Evolutionary conservation across 1,140 invertebrate species (phyloP), one percentile per base, ranked within the genome.

Genomic region (Scaptomyza graminum): DNA sequence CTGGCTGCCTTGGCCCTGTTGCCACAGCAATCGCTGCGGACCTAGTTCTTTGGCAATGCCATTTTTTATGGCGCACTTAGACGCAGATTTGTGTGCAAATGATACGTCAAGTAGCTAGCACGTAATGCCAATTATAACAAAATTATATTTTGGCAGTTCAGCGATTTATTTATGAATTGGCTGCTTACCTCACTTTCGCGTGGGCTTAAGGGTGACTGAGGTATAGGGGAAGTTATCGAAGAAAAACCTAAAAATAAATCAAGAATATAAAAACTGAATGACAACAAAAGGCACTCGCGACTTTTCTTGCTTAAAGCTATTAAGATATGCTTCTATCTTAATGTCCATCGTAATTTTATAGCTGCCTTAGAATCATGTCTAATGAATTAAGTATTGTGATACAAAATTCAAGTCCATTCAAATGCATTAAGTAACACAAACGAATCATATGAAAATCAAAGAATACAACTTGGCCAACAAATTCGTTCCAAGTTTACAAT

Each of bases 111-210:
- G 67, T 67, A 67, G 50, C 61, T 50, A n/a, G 50, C 82, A 87
- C 81, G 81, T 85, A 82, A 67, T 74, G 78, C 82, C 82, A 87
- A 87, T 85, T 85, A 85, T 76, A 71, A 74, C 71, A 62, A 87
- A 85, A 87, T 85, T 85, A 85, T 82, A 74, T 85, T 79, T 72
- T 50, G 55, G 59, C 57, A 72, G 68, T 74, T 62, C 66, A 59
- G 57, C 47, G 43, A 71, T 51, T 66, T 66, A 73, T 67, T 72
- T 67, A 60, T 71, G 39, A 71, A 75, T 60, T 65, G 59, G 13
- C 55, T 49, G 28, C 46, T 13, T 43, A 43, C 39, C 34, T 52
- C 4, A 28, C 28, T 52, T 3, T 15, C 8, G 13, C 8, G 0
- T 12, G 11, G 9, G 31, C 11, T 34, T 9, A 34, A 34, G 31